Percentiles rank a stretch among this genome's conserved stretches.
These are phyloP conservation scores for Pocillopora damicornis DNA, from an alignment of 64 coral and sea anemone species.

Conservation along the genomic window DNA sequence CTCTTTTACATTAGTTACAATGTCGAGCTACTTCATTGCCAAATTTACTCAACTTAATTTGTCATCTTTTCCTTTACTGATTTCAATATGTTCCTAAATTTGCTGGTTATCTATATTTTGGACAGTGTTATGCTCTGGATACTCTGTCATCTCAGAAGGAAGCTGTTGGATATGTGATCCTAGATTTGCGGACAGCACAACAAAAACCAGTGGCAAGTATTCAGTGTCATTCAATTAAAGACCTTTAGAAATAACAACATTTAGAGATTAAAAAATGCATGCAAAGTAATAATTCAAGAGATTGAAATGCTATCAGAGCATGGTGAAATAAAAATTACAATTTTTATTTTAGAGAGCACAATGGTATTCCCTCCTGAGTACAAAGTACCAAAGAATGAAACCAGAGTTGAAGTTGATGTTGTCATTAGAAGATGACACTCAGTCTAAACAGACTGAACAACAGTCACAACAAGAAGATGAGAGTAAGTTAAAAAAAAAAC, in stretches of 20 bases:
- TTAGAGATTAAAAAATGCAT: not conserved
- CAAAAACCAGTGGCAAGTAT: constrained; percentile 69
- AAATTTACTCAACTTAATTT: no score
- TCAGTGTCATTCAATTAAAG: no score
- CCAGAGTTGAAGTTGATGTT: constrained; percentile 87
- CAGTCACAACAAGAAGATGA: constrained; percentile 21
- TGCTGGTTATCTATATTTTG: constrained; percentile 3
- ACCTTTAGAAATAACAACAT: no score
- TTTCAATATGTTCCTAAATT: no score
- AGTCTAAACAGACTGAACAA: constrained; percentile 43
- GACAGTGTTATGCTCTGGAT: constrained; percentile 95
- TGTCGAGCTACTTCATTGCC: not conserved
- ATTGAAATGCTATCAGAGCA: not conserved
- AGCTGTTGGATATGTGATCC: constrained; percentile 90
- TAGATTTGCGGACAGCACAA: constrained; percentile 93
- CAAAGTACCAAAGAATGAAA: constrained; percentile 88
- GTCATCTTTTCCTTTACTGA: no score
- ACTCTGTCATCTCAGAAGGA: constrained; percentile 84
- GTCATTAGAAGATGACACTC: constrained; percentile 85
- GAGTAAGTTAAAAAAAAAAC: not conserved
- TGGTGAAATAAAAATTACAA: not conserved
- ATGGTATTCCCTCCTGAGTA: constrained; percentile 85
- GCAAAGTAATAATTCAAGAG: not conserved
- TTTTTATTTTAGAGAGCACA: constrained; percentile 80
- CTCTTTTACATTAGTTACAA: no score